Evolutionary conservation across 2,888 invertebrate genomes (phyloP), one percentile per base, ranked within the genome.

Genomic region (Eurytoma adleriae): DNA sequence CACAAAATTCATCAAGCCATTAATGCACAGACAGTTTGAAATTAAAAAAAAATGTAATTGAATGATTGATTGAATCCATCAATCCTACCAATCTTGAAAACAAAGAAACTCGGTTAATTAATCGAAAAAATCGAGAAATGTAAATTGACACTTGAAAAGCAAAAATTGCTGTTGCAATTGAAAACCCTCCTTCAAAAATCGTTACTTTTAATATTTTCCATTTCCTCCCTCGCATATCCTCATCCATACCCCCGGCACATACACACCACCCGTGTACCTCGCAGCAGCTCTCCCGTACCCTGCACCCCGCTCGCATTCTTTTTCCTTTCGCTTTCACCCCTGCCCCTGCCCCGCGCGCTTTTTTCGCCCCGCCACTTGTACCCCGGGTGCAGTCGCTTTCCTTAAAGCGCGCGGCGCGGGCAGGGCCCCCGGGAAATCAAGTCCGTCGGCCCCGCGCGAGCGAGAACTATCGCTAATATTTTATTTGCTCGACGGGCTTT

Each of bases 381-480:
- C 16, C 27, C 40, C 40, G 40, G 40, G 40, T 40, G 40, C 40
- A 24, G 59, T 20, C 59, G 66, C 70, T 70, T 57, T 68, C 27
- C 13, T 24, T 68, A 27, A 18, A 67, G 27, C 82, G 78, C 71
- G 80, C 54, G 80, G 78, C 50, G 54, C 79, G 7, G 40, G 40
- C 0, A 84, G 86, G 85, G 85, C 90, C 88, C 89, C 71, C 84
- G 90, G 90, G 90, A 90, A 90, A 90, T 90, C 89, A 90, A 85
- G 85, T 86, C 40, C 84, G 76, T 72, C 78, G 80, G 76, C 50
- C 18, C 82, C 69, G 80, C 79, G 74, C 69, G 78, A 59, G 54
- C 78, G 81, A 84, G 83, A 86, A 84, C 84, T 78, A 83, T 84
- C 83, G 83, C 86, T 87, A 85, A 87, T 87, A 87, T 86, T 86